Conservation (phyloP, 2,113 vertebrate species). For the Narcine bancroftii region DNA sequence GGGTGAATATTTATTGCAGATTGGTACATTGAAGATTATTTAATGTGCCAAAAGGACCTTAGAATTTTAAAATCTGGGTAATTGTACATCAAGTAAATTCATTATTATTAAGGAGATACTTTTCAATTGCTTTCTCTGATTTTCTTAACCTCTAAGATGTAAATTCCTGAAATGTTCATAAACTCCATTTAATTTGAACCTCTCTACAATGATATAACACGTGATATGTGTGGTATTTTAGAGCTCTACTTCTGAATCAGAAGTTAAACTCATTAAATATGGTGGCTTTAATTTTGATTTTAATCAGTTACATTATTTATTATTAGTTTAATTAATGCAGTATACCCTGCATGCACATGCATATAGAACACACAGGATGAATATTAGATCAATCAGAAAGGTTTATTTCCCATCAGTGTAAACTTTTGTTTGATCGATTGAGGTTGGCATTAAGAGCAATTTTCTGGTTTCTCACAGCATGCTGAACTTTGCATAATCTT, state of each 20-base stretch:
- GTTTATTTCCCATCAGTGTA: background rate
- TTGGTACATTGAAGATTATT: background rate
- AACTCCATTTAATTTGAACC: background rate
- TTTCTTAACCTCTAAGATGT: conserved; percentile 10
- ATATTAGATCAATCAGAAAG: background rate
- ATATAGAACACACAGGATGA: background rate
- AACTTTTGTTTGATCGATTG: conserved; percentile 23
- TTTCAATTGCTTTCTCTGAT: background rate
- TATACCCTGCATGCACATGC: background rate
- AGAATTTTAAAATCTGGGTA: background rate
- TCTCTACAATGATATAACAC: background rate
- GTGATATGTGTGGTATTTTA: background rate
- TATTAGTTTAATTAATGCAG: background rate
- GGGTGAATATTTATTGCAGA: background rate
- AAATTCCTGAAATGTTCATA: background rate
- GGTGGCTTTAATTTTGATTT: background rate
- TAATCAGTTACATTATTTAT: background rate
- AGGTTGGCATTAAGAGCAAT: background rate
- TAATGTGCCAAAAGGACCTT: background rate
- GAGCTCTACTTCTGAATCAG: background rate
- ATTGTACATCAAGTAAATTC: background rate
- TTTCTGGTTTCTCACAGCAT: conserved; percentile 9
- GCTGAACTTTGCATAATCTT: conserved; percentile 19
- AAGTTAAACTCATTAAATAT: background rate
- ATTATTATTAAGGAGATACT: background rate